Evolutionary conservation across 1,140 invertebrate genomes (phyloP), one percentile per base, ranked within the genome.

Genomic region (Drosophila murphyi): DNA sequence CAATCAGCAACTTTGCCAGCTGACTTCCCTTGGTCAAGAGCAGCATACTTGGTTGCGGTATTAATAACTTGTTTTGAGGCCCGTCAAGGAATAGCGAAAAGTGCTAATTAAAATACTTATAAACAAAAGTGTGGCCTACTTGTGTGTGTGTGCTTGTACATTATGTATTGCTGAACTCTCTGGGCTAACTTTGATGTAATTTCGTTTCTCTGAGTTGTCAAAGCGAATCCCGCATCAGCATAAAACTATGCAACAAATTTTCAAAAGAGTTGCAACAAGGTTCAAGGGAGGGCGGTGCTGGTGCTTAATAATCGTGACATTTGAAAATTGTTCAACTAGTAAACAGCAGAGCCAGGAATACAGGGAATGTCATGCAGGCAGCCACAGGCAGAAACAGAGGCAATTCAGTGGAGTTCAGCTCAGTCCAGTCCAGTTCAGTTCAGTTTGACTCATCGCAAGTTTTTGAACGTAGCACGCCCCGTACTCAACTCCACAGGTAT

Each of bases 221-320:
- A 72, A 68, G 55, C 35, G 70, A 52, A 60, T 48, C 64, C 45
- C 35, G 51, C 37, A 43, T 65, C 52, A 57, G 52, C 63, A 39
- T 20, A 57, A 45, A 72, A 67, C 62, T 59, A 67, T 72, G 62
- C 51, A 61, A 60, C 51, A 69, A 50, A 5, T 50, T 62, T 47
- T 37, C 3, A 2, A 28, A 8, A 8, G 1, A 29, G 7, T 12
- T 47, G 48, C 3, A 2, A 28, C 12, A 8, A 1, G 35, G 7
- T 12, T 2, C 3, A 4, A 5, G 8, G 7, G 5, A 12, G n/a
- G 29, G 20, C 10, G 3, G 4, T 4, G 35, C 4, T 41, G 61
- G 34, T 48, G 63, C 32, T 60, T 72, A 73, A 61, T 73, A 73
- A 73, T 73, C 71, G 71, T 73, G 71, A 73, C 71, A 73, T 73